Percentiles rank a stretch among this genome's conserved stretches.
phyloP scores from a whole-genome alignment of 2,888 invertebrate genomes.

The Lithophane socia region DNA sequence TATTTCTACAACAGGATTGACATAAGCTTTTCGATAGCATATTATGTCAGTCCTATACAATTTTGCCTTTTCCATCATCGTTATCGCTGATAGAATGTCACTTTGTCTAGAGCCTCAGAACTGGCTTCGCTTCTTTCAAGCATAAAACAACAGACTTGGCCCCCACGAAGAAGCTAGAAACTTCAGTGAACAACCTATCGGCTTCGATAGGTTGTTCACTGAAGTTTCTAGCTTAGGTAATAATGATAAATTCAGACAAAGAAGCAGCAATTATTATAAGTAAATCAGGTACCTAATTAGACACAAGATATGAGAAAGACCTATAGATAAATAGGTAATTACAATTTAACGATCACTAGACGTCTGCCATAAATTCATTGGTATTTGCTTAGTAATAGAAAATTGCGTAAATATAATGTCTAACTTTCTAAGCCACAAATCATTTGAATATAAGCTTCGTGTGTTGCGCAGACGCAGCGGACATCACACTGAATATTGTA shows the following conservation, averaged over 20 bases:
- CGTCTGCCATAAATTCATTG: not conserved
- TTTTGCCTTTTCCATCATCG: too few relatives aligned
- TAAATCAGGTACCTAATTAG: not conserved
- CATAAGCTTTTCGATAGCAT: too few relatives aligned
- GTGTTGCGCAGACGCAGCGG: conserved; percentile 64
- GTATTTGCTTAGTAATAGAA: conserved; percentile 19
- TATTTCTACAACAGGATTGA: too few relatives aligned
- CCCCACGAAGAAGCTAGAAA: not conserved
- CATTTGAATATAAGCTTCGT: conserved; percentile 55
- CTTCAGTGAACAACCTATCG: too few relatives aligned
- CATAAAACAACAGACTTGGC: not conserved
- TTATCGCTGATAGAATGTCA: too few relatives aligned
- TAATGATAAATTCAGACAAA: not conserved
- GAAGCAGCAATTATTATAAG: too few relatives aligned
- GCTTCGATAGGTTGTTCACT: too few relatives aligned
- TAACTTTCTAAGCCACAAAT: conserved; percentile 56
- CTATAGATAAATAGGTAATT: not conserved
- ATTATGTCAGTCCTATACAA: too few relatives aligned
- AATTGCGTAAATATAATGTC: conserved; percentile 44
- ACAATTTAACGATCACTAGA: conserved; percentile 10
- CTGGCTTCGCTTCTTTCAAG: not conserved
- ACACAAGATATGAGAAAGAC: not conserved
- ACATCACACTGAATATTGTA: conserved; percentile 65
- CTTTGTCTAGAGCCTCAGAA: too few relatives aligned
- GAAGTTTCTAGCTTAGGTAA: too few relatives aligned